Evolutionary conservation across 2,888 invertebrate species (phyloP).

Genomic region (Pachydiplax longipennis): DNA sequence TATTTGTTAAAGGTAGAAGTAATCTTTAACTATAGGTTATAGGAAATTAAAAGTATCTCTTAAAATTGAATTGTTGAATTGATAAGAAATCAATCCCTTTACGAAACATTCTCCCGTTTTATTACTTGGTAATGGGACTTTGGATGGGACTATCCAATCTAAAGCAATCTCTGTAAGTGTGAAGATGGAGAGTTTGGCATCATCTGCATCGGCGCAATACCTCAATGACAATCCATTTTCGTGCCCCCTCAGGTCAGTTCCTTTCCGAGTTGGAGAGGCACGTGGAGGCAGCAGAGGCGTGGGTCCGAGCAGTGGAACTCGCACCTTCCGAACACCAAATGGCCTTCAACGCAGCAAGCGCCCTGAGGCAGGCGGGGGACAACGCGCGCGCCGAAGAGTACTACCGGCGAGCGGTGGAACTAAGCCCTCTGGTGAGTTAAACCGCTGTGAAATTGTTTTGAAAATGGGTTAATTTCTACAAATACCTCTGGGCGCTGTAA

Average conservation of each 20-base stretch:
- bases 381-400: slow-evolving; percentile 85
- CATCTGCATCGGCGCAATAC: too few species aligned
- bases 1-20: too few species aligned
- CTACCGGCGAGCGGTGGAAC: slow-evolving; percentile 80
- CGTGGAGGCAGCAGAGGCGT: slow-evolving; percentile 82
- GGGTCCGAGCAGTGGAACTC: slow-evolving; percentile 79
- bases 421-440: slow-evolving; percentile 67
- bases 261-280: slow-evolving; percentile 80
- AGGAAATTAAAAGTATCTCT: too few species aligned
- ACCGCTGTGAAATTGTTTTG: neutral
- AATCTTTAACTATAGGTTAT: too few species aligned
- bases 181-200: too few species aligned
- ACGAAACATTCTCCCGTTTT: too few species aligned
- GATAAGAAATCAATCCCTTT: too few species aligned
- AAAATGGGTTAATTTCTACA: neutral
- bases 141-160: too few species aligned
- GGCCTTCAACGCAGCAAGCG: slow-evolving; percentile 87
- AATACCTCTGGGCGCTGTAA: neutral
- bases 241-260: slow-evolving; percentile 77
- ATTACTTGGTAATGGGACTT: too few species aligned
- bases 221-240: neutral
- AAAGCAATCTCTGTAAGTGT: too few species aligned
- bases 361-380: slow-evolving; percentile 81
- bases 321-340: slow-evolving; percentile 82
- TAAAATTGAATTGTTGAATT: too few species aligned